Evolutionary conservation across 2,797 vertebrate genomes (phyloP).

Genomic region (Gephyroberyx darwinii): DNA sequence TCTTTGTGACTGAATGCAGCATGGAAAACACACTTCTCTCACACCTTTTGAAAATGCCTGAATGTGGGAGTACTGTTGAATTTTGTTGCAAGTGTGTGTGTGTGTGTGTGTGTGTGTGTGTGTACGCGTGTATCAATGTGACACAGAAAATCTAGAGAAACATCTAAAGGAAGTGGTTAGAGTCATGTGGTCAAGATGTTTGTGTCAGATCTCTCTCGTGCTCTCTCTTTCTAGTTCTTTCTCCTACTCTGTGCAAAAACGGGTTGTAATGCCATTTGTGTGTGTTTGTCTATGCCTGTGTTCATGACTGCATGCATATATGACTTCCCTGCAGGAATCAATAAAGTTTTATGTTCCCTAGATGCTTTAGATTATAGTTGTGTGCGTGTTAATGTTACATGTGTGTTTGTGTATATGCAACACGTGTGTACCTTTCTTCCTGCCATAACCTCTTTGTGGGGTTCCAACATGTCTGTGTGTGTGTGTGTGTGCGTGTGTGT

Average conservation of each 20-base stretch:
- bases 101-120: constrained; percentile 32
- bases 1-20: constrained; percentile 20
- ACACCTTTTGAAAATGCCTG: constrained; percentile 32
- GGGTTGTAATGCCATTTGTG: constrained; percentile 2
- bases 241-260: constrained; percentile 44
- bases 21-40: constrained; percentile 37
- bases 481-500: constrained; percentile 10
- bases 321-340: neutral
- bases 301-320: constrained; percentile 20
- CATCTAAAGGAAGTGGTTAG: constrained; percentile 79
- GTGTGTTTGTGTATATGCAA: neutral
- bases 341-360: constrained; percentile 12
- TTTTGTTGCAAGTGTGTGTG: neutral
- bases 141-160: constrained; percentile 75
- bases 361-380: neutral
- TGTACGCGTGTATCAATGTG: constrained; percentile 49
- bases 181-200: constrained; percentile 80
- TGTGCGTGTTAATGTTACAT: neutral
- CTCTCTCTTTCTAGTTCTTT: constrained; percentile 60
- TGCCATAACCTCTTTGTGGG: constrained; percentile 32
- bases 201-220: constrained; percentile 69
- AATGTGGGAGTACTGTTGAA: constrained; percentile 25
- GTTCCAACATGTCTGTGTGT: neutral
- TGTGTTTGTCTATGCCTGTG: neutral
- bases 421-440: neutral